Evolutionary conservation across 2,888 invertebrate genomes (phyloP).

Genomic region (Orthonychiurus folsomi): DNA sequence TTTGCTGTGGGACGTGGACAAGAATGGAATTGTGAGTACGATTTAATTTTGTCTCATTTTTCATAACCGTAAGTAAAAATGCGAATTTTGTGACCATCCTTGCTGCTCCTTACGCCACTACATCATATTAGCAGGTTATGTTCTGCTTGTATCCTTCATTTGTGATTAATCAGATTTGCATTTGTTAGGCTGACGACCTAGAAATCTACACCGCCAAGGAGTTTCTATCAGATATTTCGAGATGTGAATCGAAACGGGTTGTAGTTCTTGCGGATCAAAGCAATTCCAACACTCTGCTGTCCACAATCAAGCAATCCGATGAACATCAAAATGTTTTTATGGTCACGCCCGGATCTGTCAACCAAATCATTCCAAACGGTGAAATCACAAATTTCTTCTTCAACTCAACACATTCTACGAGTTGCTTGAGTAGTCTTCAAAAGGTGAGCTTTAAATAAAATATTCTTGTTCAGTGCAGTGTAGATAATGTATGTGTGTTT

Average conservation of each 20-base stretch:
- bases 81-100: too few relatives aligned
- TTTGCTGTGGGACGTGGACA: constrained; percentile 49
- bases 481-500: not conserved
- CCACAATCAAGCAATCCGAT: constrained; percentile 32
- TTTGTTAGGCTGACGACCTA: constrained; percentile 32
- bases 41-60: not conserved
- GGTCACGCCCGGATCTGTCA: constrained; percentile 26
- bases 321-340: constrained; percentile 36
- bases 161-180: too few relatives aligned
- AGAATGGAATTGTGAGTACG: constrained; percentile 46
- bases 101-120: too few relatives aligned
- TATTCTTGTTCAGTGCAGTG: not conserved
- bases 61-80: constrained; percentile 2
- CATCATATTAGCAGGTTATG: too few relatives aligned
- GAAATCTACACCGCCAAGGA: constrained; percentile 48
- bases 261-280: constrained; percentile 48
- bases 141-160: too few relatives aligned
- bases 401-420: constrained; percentile 28
- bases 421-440: constrained; percentile 31
- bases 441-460: constrained; percentile 22
- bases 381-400: constrained; percentile 36
- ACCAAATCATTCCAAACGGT: constrained; percentile 29
- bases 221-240: constrained; percentile 46
- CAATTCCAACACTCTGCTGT: constrained; percentile 43
- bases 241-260: constrained; percentile 47